Evolutionary conservation across 2,113 vertebrate species (phyloP).

Genomic region (Ptilonorhynchus violaceus): DNA sequence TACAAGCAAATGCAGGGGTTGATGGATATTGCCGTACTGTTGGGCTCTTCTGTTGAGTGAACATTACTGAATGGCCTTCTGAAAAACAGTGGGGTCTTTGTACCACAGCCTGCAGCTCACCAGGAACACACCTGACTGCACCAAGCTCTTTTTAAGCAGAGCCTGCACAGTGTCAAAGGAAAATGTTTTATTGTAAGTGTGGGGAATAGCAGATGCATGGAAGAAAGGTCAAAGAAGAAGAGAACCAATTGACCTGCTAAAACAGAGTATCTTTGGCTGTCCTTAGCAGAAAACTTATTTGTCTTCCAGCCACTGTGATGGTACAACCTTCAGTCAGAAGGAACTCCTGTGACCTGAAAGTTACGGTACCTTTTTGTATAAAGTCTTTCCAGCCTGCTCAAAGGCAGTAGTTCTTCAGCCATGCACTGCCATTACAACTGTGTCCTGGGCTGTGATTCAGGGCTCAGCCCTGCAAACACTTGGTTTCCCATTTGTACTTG

Average conservation of each 20-base stretch:
- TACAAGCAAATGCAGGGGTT: constrained; percentile 22
- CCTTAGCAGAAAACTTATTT: constrained; percentile 52
- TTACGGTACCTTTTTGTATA: not conserved
- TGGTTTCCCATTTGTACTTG: not conserved
- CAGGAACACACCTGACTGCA: constrained; percentile 66
- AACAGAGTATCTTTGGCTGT: constrained; percentile 46
- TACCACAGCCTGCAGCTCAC: constrained; percentile 30
- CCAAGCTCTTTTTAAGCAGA: constrained; percentile 50
- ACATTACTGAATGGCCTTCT: not conserved
- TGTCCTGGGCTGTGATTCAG: not conserved
- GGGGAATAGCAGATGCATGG: constrained; percentile 37
- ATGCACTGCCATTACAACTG: not conserved
- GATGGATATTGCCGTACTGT: constrained; percentile 13
- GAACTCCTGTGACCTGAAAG: not conserved
- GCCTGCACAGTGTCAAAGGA: constrained; percentile 62
- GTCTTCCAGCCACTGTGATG: constrained; percentile 21
- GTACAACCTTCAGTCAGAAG: constrained; percentile 26
- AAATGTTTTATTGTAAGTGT: constrained; percentile 69
- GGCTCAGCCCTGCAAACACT: not conserved
- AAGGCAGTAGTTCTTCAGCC: not conserved
- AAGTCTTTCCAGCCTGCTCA: not conserved
- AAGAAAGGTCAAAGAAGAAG: constrained; percentile 69
- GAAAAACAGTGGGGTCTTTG: constrained; percentile 66
- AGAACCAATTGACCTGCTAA: constrained; percentile 56
- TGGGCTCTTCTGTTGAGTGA: constrained; percentile 32